Base-by-base conservation (phyloP, 2,113 vertebrate genomes). In the Aptenodytes forsteri region DNA sequence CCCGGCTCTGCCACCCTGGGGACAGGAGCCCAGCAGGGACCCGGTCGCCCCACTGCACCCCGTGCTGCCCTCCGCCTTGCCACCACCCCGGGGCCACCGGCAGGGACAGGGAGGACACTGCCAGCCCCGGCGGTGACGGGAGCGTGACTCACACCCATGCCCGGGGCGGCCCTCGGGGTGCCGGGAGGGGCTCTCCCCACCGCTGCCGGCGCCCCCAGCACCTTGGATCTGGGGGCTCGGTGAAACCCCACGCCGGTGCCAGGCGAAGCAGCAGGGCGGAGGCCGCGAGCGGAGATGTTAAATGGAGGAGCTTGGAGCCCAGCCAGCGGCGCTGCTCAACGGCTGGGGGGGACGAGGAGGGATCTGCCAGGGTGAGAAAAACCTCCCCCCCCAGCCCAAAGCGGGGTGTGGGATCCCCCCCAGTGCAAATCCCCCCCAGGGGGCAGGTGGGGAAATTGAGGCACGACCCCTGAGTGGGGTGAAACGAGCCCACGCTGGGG, bases 241-340 rank as follows among this genome's bases (percentile, higher is more conserved):
- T 7, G 64, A 22, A 29, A 17, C 2, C 34, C 49, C 2, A 7
- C 3, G 4, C 44, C 7, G 5, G 29, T 20, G 84, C 56, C 1
- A 5, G 89, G 89, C 0, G 25, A 67, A 50, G 83, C 47, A 1
- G 77, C 75, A 90, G 95, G 96, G 96, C 58, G 91, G 89, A 80
- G 91, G 95, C 89, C 0, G 13, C 7, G 16, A 80, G 78, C 29
- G 32, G 89, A 93, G 91, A 90, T 56, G 13, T 22, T 96, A 95
- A 97, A 96, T 96, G 96, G 96, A 96, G 95, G 93, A 58, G 75
- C 89, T 90, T 95, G 96, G 85, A 94, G 79, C 73, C 34, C 6
- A 1, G 94, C 95, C 95, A 96, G 86, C 67, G 5, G 72, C 16
- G 4, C 90, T 7, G 76, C 90, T 67, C 49, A 6, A 4, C 26